Evolutionary conservation across 1,140 invertebrate genomes (phyloP), one percentile per base, ranked within the genome.

Genomic region (Venturia canescens): DNA sequence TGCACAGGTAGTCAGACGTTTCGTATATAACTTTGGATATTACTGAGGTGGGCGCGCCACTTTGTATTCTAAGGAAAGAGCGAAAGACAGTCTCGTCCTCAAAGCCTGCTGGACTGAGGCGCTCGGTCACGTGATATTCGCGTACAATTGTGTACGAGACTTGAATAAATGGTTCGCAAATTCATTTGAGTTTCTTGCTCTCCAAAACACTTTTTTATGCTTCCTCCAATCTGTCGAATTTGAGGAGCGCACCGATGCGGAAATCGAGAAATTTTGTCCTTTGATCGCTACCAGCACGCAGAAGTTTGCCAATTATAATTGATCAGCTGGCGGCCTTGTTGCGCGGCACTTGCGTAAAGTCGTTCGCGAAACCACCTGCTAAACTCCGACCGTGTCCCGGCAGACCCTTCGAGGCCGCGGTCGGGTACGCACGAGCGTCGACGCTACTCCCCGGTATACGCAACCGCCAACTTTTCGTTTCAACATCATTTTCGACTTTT

Each of bases 131-230:
- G 69, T 71, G 11, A 21, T 71, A 71, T 71, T 48, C 69, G 23
- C 38, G 71, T 29, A 69, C 66, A 69, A 80, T 34, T 21, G 75
- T 34, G 81, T 7, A 82, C 79, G 83, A 79, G 83, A 84, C 66
- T 53, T 15, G 81, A 84, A 84, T 84, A 84, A 82, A 76, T 63
- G 15, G 38, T 15, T 78, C 4, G 16, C 38, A 38, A 78, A 78
- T 63, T 44, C 23, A 21, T 0, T 16, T 71, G 31, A 16, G 29
- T 21, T 31, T 31, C 29, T 31, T 31, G 66, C 66, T 31, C 66
- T 69, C 29, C 23, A 26, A n/a, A 6, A 63, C 21, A 23, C n/a
- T 63, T 63, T 26, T 63, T 23, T 63, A 13, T 53, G n/a, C 1
- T 53, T 11, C 38, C 38, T 44, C 38, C 38, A 44, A 44, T 44